A percentile compares a stretch with the other conserved stretches of the same genome.
phyloP scores from a whole-genome alignment of 1,140 invertebrate genomes.

The Homalodisca vitripennis region DNA sequence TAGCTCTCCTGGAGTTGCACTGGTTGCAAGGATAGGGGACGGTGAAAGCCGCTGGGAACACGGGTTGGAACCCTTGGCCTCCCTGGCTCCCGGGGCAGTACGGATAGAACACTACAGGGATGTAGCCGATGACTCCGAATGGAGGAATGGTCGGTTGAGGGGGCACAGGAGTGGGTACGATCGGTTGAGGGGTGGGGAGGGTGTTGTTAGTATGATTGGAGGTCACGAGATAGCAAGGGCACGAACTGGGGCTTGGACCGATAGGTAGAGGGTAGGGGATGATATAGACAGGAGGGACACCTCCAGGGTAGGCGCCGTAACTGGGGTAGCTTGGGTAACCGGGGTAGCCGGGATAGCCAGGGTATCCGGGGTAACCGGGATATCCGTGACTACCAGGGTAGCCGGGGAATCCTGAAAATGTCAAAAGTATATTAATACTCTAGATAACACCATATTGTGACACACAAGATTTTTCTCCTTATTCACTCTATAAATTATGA shows the following conservation, averaged over 20 bases:
- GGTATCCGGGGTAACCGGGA: slow-evolving; percentile 36
- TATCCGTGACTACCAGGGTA: slow-evolving; percentile 35
- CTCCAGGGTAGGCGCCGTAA: slow-evolving; percentile 37
- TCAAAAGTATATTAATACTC: no score
- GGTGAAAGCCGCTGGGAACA: slow-evolving; percentile 56
- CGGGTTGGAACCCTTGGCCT: slow-evolving; percentile 52
- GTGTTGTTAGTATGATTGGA: slow-evolving; percentile 42
- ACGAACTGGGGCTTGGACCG: slow-evolving; percentile 53
- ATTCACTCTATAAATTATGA: no score
- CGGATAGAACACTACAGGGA: slow-evolving; percentile 60
- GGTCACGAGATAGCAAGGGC: slow-evolving; percentile 56
- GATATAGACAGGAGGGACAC: slow-evolving; percentile 52
- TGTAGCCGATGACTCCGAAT: slow-evolving; percentile 55
- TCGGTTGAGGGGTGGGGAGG: background rate
- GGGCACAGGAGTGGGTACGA: slow-evolving; percentile 11
- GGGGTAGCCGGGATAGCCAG: slow-evolving; percentile 35
- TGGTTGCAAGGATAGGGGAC: slow-evolving; percentile 45
- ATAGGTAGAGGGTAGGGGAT: slow-evolving; percentile 56
- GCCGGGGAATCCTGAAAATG: slow-evolving; percentile 39
- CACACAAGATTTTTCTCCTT: no score
- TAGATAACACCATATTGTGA: no score
- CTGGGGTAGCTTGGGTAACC: slow-evolving; percentile 27
- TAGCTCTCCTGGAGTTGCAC: slow-evolving; percentile 24
- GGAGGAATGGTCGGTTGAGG: slow-evolving; percentile 36
- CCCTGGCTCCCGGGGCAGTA: slow-evolving; percentile 55